Base-by-base conservation (phyloP, 2,888 invertebrate genomes). In the Tricholauxania praeusta region DNA sequence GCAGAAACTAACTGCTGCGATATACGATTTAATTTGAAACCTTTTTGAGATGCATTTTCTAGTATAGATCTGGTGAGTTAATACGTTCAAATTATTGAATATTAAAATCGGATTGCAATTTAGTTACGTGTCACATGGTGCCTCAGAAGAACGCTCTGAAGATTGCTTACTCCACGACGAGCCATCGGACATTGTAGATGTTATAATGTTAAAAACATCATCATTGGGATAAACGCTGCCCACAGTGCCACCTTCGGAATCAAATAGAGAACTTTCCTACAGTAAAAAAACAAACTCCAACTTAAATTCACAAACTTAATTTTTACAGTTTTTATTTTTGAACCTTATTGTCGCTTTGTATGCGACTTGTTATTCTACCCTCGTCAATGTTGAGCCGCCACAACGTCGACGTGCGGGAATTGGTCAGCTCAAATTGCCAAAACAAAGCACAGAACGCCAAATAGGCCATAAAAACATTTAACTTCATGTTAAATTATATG, bases 331-430 rank as follows among this genome's bases (percentile, higher is more conserved):
- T 53, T 55, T 12, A n/a, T 12, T 48, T 12, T 15, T 59, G 32
- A 71, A 77, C 76, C 71, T 78, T 76, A n/a, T 75, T 76, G 52
- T 79, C 78, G 10, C 78, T 78, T 22, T 72, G 49, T 19, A 69
- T 65, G 22, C 76, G n/a, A 63, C 76, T 76, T 67, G 92, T 93
- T 74, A 94, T 93, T 88, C 92, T 92, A 70, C 93, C 93, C 84
- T 92, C 92, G 81, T 94, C 93, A 67, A 90, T 88, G 85, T 92
- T 94, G 75, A 96, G 88, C 88, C 93, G 92, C 96, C 96, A 96
- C 84, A 94, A 89, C 80, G 92, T 93, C 70, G 95, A 94, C 53
- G 94, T 94, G 79, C 94, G 91, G 52, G 95, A 94, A 88, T 95
- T 95, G 78, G 92, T 94, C 69, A 81, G 71, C 63, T 79, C 78